These are phyloP conservation scores for Rhagium mordax DNA, from an alignment of 2,888 invertebrate genomes.

Conservation along the genomic window DNA sequence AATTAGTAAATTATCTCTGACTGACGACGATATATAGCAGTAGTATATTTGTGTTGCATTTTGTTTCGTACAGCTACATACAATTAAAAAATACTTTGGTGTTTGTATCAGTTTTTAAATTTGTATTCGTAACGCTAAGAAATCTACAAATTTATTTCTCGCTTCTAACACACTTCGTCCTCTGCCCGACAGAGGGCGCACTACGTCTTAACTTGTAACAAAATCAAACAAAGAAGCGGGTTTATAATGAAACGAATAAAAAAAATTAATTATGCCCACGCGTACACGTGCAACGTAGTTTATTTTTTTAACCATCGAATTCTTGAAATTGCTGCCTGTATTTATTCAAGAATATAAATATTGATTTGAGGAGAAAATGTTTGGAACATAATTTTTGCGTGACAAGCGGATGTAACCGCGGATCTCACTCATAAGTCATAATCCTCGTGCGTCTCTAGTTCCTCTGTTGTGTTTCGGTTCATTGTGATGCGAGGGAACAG, in stretches of 20 bases:
- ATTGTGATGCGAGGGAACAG: slow-evolving; percentile 1
- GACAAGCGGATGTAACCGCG: slow-evolving; percentile 20
- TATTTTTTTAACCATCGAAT: neutral
- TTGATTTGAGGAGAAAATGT: neutral
- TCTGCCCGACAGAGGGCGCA: neutral
- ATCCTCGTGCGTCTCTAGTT: slow-evolving; percentile 8
- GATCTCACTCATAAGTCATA: no score
- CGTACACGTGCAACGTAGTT: neutral
- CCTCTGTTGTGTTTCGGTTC: slow-evolving; percentile 1
- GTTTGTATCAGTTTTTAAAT: no score
- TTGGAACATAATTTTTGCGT: neutral
- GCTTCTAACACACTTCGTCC: neutral
- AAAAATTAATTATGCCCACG: neutral
- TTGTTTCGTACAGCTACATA: no score
- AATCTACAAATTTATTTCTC: neutral
- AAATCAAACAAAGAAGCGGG: neutral
- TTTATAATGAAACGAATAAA: neutral
- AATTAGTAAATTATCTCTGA: no score
- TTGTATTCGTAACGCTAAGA: neutral
- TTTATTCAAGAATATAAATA: slow-evolving; percentile 1
- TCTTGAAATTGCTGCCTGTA: neutral
- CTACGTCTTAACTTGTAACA: neutral
- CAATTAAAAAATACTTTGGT: no score
- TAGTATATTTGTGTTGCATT: no score
- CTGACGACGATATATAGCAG: no score